Evolutionary conservation across 92 coral and sea anemone species (phyloP).

Genomic region (Phenganax marumi): DNA sequence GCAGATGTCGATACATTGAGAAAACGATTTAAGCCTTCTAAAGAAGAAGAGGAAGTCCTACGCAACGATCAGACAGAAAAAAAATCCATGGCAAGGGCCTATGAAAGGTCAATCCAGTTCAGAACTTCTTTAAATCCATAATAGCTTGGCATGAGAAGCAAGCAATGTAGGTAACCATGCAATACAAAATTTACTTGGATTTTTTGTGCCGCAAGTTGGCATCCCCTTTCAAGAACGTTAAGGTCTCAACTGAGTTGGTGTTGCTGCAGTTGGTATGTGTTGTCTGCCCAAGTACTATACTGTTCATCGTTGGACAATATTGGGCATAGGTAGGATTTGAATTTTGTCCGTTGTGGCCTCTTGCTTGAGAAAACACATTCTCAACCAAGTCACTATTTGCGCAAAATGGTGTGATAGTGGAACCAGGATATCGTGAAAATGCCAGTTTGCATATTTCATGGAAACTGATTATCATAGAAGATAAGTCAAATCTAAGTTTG

Average conservation of each 20-base stretch:
- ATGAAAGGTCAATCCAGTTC: constrained; percentile 35
- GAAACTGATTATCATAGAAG: constrained; percentile 11
- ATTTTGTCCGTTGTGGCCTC: background rate
- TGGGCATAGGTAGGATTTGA: background rate
- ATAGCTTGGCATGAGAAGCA: constrained; percentile 42
- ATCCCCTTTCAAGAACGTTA: background rate
- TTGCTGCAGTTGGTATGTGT: background rate
- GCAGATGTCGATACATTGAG: background rate
- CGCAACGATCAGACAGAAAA: constrained; percentile 15
- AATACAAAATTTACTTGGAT: background rate
- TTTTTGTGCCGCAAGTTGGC: background rate
- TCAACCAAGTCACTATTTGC: constrained; percentile 26
- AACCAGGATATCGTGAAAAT: background rate
- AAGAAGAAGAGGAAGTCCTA: constrained; percentile 18
- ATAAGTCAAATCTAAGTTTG: constrained; percentile 12
- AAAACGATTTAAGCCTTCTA: constrained; percentile 38
- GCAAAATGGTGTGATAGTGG: background rate
- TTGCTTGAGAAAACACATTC: constrained; percentile 13
- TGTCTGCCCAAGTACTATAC: background rate
- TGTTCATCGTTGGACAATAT: background rate
- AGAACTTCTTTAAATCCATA: constrained; percentile 37
- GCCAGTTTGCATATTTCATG: constrained; percentile 4
- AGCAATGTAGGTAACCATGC: background rate
- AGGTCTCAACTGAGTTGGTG: background rate
- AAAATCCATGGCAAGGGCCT: constrained; percentile 35